A percentile compares a stretch with the other conserved stretches of the same genome.
Conservation (phyloP, 2,888 invertebrate species). For the Malthinus flaveolus region DNA sequence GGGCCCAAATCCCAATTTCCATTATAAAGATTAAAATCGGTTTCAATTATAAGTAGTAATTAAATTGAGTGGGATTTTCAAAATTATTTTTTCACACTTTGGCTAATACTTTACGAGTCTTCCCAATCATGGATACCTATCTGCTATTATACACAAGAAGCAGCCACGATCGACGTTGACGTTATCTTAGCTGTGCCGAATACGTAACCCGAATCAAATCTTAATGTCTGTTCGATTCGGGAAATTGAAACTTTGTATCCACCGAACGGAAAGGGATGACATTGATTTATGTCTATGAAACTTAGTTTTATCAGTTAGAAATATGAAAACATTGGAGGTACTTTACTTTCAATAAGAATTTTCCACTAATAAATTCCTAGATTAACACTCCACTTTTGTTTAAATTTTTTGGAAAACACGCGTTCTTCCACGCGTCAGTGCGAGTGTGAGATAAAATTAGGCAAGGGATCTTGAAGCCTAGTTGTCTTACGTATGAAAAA, state of each 20-base stretch:
- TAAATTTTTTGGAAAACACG: too few relatives aligned
- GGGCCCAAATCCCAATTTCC: too few relatives aligned
- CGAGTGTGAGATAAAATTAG: too few relatives aligned
- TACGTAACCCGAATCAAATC: constrained; percentile 47
- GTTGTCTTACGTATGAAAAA: too few relatives aligned
- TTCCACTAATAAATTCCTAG: background rate
- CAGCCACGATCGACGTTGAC: constrained; percentile 37
- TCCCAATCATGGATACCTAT: background rate
- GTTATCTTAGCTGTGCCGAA: constrained; percentile 41
- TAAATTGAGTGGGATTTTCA: background rate
- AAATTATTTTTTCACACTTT: background rate
- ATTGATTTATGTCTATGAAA: constrained; percentile 50
- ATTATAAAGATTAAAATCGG: too few relatives aligned
- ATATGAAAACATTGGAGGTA: constrained; percentile 31
- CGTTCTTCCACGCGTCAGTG: too few relatives aligned
- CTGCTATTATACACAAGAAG: constrained; percentile 24
- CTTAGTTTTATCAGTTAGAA: constrained; percentile 42
- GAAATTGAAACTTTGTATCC: constrained; percentile 52
- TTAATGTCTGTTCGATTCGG: constrained; percentile 50
- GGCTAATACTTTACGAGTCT: background rate
- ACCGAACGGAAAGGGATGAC: constrained; percentile 46
- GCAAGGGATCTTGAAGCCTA: too few relatives aligned
- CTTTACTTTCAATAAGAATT: constrained; percentile 5
- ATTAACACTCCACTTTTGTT: background rate
- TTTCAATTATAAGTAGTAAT: too few relatives aligned